Evolutionary conservation across 2,113 vertebrate genomes (phyloP).

Genomic region (Meriones unguiculatus): DNA sequence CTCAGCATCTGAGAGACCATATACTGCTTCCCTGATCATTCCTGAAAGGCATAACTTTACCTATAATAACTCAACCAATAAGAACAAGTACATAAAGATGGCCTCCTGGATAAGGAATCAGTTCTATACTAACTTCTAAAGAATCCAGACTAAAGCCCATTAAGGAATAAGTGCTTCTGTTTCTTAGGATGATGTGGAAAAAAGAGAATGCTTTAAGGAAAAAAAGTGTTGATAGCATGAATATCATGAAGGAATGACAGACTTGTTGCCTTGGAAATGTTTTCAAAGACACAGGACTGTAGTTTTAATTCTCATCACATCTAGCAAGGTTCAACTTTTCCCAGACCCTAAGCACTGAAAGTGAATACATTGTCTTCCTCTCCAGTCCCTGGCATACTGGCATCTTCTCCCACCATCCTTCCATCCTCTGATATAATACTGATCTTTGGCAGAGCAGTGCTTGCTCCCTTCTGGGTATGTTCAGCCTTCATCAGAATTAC

Average conservation of each 20-base stretch:
- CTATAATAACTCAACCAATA: slow-evolving; percentile 25
- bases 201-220: background rate
- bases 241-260: background rate
- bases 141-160: background rate
- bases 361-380: background rate
- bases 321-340: background rate
- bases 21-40: background rate
- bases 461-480: background rate
- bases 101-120: slow-evolving; percentile 30
- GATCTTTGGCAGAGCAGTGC: background rate
- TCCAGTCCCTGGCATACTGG: background rate
- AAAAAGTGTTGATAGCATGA: background rate
- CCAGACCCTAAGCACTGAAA: background rate
- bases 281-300: background rate
- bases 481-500: slow-evolving; percentile 11
- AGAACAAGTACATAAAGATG: slow-evolving; percentile 8
- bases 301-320: slow-evolving; percentile 26
- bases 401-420: background rate
- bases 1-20: background rate
- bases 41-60: background rate
- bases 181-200: background rate
- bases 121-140: slow-evolving; percentile 43
- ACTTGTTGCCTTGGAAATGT: background rate
- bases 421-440: background rate
- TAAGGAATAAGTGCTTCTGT: background rate